Conservation (phyloP, 2,113 vertebrate genomes). For the Pithys albifrons region DNA sequence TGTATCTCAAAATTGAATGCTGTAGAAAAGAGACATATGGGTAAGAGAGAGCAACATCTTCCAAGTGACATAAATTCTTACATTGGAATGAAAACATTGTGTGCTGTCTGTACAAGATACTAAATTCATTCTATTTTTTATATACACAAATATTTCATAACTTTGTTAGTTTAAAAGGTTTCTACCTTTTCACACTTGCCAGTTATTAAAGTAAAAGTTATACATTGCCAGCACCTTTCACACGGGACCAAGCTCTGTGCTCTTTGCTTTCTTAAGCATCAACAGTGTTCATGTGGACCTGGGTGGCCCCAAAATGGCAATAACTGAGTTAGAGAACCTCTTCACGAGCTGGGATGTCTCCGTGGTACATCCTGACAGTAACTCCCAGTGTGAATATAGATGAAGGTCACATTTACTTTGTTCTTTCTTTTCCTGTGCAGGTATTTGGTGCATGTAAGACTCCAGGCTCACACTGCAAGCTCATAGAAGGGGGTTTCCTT, state of each 20-base stretch:
- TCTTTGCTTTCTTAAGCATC: neutral
- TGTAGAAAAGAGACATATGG: neutral
- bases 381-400: neutral
- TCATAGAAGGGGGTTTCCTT: neutral
- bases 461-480: neutral
- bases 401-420: neutral
- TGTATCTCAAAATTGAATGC: neutral
- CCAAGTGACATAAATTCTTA: neutral
- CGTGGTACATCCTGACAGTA: neutral
- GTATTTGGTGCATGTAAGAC: too few species aligned
- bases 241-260: neutral
- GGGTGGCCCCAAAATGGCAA: neutral
- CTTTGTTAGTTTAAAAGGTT: neutral
- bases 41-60: neutral
- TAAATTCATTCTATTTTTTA: neutral
- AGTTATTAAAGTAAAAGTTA: constrained; percentile 27
- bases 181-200: neutral
- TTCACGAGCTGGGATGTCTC: neutral
- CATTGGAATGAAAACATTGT: constrained; percentile 20
- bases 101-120: neutral
- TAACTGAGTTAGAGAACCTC: neutral
- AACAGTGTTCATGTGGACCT: neutral
- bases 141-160: neutral
- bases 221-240: neutral
- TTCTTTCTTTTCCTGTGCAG: neutral